Percentiles rank a stretch among this genome's conserved stretches.
phyloP scores from a whole-genome alignment of 2,113 vertebrate species.

The Mola mola region DNA sequence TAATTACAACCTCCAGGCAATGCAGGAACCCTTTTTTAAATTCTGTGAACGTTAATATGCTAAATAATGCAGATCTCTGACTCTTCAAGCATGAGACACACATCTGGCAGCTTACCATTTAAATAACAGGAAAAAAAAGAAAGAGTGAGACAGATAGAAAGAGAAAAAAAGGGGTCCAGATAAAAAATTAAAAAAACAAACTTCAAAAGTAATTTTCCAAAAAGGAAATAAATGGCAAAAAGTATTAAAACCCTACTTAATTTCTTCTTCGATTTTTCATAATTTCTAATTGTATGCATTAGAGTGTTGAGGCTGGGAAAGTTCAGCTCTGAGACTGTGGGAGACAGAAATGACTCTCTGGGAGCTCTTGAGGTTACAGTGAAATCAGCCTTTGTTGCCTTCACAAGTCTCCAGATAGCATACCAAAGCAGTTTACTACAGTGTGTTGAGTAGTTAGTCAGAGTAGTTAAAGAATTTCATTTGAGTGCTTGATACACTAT shows the following conservation, averaged over 20 bases:
- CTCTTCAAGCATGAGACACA: slow-evolving; percentile 99
- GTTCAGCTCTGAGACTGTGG: slow-evolving; percentile 74
- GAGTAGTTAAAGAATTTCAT: not conserved
- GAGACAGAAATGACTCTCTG: slow-evolving; percentile 43
- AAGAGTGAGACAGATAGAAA: slow-evolving; percentile 34
- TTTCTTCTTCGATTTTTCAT: slow-evolving; percentile 92
- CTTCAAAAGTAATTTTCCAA: slow-evolving; percentile 93
- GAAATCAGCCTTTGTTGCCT: slow-evolving; percentile 46
- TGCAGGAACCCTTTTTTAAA: slow-evolving; percentile 99
- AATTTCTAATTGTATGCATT: slow-evolving; percentile 88
- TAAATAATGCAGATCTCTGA: slow-evolving; percentile 99
- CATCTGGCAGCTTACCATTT: slow-evolving; percentile 99
- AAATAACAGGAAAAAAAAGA: slow-evolving; percentile 90
- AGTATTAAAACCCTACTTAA: slow-evolving; percentile 92
- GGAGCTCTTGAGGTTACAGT: slow-evolving; percentile 5
- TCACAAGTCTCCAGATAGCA: no score
- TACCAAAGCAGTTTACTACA: no score
- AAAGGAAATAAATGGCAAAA: slow-evolving; percentile 88
- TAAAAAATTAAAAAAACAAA: slow-evolving; percentile 73
- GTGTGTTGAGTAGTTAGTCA: no score
- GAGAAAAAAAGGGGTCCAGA: slow-evolving; percentile 64
- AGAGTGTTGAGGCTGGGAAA: slow-evolving; percentile 73
- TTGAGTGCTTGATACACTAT: slow-evolving; percentile 1
- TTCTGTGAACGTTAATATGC: slow-evolving; percentile 99
- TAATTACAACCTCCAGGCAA: slow-evolving; percentile 99